Evolutionary conservation across 2,113 vertebrate species (phyloP), one percentile per base, ranked within the genome.

Genomic region (Mesembrinibis cayennensis): DNA sequence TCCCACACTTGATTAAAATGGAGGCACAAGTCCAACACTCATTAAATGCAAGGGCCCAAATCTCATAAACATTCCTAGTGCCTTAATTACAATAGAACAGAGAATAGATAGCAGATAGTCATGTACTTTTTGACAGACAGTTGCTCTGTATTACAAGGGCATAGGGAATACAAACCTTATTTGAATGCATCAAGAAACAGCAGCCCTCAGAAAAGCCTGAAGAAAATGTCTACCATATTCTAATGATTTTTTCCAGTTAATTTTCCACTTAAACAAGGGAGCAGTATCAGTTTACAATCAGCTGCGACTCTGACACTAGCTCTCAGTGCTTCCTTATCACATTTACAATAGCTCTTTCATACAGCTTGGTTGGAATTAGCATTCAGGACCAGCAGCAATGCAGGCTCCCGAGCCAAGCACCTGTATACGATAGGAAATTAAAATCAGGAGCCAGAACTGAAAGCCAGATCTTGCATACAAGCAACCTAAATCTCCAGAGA

Each of bases 241-340:
- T 84, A 93, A 95, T 91, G 77, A 79, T 89, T 94, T 93, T 92
- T 90, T 58, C 78, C 62, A 89, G 90, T 77, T 95, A 95, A 96
- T 96, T 97, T 97, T 97, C 93, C 94, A 96, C 83, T 96, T 94
- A 93, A 95, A 78, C 70, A 91, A 95, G 87, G 74, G 70, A 94
- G 62, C 49, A 32, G n/a, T 96, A 96, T 96, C 95, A 80, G 85
- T 66, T 82, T 90, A 53, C 92, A 90, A 93, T 96, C 96, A 96
- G 95, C 92, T 91, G 92, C 88, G 87, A 6, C 87, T 38, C 87
- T 88, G 74, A 73, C 85, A 62, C 66, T 53, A 65, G 82, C 92
- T 94, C 90, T 47, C 95, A 90, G 78, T 36, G 62, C 82, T 94
- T 91, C 73, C 92, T 96, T 96, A 96, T 95, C 96, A 77, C 92